These are phyloP conservation scores for Diaphora mendica DNA, from an alignment of 2,888 invertebrate species.

Conservation along the genomic window DNA sequence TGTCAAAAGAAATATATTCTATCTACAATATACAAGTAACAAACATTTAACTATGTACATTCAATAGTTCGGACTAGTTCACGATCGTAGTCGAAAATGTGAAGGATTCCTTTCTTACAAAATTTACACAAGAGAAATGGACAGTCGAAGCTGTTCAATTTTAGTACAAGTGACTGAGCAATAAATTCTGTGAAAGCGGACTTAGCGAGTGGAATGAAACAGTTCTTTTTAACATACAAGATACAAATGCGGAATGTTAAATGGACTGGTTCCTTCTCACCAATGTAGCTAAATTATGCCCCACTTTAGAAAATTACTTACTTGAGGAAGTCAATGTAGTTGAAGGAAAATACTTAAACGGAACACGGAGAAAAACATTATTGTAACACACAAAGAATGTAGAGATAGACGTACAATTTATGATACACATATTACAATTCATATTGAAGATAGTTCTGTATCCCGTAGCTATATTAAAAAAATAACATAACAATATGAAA, in stretches of 20 bases:
- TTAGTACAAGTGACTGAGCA: constrained; percentile 51
- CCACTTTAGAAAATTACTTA: constrained; percentile 21
- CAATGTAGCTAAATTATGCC: constrained; percentile 12
- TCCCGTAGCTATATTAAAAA: constrained; percentile 40
- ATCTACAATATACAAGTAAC: constrained; percentile 87
- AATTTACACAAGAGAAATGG: constrained; percentile 75
- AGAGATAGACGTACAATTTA: constrained; percentile 24
- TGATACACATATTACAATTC: constrained; percentile 30
- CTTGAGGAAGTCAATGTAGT: constrained; percentile 18
- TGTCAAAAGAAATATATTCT: constrained; percentile 84
- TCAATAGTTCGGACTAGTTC: constrained; percentile 85
- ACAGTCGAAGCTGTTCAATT: constrained; percentile 59
- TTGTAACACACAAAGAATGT: constrained; percentile 16
- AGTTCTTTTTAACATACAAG: constrained; percentile 8
- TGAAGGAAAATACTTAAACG: constrained; percentile 14
- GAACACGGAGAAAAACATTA: constrained; percentile 6
- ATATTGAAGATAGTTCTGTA: constrained; percentile 35
- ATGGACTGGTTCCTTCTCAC: constrained; percentile 11
- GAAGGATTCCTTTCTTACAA: constrained; percentile 72
- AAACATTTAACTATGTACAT: constrained; percentile 86
- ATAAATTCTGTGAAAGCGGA: constrained; percentile 14
- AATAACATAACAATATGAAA: constrained; percentile 41
- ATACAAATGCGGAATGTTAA: constrained; percentile 15
- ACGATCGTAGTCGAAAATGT: constrained; percentile 78
- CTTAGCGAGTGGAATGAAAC: constrained; percentile 9